These are phyloP conservation scores for Scyliorhinus canicula DNA, from an alignment of 2,797 vertebrate species.

Conservation along the genomic window DNA sequence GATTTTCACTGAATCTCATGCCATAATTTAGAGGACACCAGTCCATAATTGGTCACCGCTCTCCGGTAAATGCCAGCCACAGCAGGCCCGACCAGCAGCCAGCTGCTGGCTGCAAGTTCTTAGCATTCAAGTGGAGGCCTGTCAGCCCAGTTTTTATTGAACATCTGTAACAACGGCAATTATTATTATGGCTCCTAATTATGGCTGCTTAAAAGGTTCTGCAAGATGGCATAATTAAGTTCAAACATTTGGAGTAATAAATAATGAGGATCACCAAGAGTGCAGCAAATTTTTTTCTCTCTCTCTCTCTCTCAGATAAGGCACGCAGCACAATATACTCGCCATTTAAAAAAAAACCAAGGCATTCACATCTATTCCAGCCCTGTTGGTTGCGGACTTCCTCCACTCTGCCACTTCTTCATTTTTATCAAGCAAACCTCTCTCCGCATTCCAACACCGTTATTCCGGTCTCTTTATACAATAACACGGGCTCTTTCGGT, in stretches of 20 bases:
- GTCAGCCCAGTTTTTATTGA: constrained; percentile 24
- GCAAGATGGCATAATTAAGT: constrained; percentile 53
- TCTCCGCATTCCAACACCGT: neutral
- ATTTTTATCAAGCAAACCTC: neutral
- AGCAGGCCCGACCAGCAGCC: neutral
- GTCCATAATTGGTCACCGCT: constrained; percentile 11
- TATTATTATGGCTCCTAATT: constrained; percentile 55
- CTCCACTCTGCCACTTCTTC: neutral
- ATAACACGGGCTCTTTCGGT: too few species aligned
- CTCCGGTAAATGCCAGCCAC: neutral
- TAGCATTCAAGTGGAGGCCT: neutral
- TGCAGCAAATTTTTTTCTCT: neutral
- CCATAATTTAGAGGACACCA: neutral
- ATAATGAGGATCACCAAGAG: constrained; percentile 51
- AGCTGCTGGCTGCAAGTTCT: neutral
- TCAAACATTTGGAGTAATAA: constrained; percentile 51
- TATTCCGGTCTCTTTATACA: neutral
- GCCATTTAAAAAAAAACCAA: neutral
- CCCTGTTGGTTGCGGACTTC: neutral
- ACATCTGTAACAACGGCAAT: constrained; percentile 43
- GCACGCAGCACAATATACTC: constrained; percentile 28
- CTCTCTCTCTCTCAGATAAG: constrained; percentile 33
- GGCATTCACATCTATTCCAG: constrained; percentile 23
- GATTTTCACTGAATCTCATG: neutral
- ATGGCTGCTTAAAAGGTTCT: constrained; percentile 52